Evolutionary conservation across 2,113 vertebrate genomes (phyloP).

Genomic region (Sterna hirundo): DNA sequence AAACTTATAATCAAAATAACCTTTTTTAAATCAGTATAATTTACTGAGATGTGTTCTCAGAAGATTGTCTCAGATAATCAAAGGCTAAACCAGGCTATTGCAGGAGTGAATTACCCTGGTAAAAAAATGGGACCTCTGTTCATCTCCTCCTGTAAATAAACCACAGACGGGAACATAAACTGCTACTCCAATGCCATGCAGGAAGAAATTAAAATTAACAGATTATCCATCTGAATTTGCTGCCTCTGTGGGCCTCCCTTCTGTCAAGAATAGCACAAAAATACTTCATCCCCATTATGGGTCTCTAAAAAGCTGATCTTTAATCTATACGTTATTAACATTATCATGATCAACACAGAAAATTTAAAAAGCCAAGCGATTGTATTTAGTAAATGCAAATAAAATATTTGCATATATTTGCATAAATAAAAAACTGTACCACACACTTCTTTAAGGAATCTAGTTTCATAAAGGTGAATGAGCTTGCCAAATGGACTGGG

Average conservation of each 20-base stretch:
- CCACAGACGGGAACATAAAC: neutral
- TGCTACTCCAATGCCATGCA: neutral
- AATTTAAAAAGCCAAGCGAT: neutral
- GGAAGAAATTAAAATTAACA: constrained; percentile 23
- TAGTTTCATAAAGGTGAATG: neutral
- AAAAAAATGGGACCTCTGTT: neutral
- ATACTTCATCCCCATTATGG: neutral
- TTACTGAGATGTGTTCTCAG: neutral
- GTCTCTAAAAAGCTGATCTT: neutral
- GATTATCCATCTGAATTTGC: neutral
- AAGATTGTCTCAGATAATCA: neutral
- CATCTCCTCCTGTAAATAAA: constrained; percentile 13
- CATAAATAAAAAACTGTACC: neutral
- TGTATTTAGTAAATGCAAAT: neutral
- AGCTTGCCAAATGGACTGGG: neutral
- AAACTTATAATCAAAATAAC: neutral
- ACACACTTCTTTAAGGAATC: neutral
- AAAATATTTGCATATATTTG: neutral
- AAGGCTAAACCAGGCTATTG: neutral
- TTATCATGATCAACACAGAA: neutral
- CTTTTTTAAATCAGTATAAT: neutral
- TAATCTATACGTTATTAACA: neutral
- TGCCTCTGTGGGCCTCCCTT: neutral
- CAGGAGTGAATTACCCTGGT: neutral
- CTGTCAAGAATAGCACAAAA: neutral